phyloP scores from a whole-genome alignment of 2,888 invertebrate genomes.

The Ophion obscuratus region DNA sequence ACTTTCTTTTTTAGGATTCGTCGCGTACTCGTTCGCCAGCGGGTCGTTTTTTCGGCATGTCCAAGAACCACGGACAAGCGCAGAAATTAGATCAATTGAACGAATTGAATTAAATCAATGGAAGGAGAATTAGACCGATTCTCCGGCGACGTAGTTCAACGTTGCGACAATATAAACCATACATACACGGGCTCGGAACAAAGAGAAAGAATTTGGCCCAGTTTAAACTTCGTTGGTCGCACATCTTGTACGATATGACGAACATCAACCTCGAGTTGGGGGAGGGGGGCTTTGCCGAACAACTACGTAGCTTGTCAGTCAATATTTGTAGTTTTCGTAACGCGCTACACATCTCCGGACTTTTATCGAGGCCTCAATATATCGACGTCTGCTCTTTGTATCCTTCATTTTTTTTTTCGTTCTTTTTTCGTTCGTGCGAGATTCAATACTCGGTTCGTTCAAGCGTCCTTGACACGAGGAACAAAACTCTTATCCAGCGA shows the following conservation, averaged over 20 bases:
- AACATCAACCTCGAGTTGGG: too few species aligned
- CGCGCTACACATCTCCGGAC: neutral
- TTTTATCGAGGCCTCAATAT: neutral
- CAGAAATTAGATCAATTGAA: constrained; percentile 55
- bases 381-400: too few species aligned
- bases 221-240: too few species aligned
- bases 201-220: too few species aligned
- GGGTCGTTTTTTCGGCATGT: neutral
- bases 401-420: neutral
- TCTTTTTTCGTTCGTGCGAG: neutral
- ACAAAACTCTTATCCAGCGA: neutral
- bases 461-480: neutral
- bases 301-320: neutral
- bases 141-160: neutral
- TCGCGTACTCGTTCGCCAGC: neutral
- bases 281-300: too few species aligned
- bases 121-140: neutral
- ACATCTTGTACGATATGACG: too few species aligned
- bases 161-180: neutral
- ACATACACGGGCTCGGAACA: neutral
- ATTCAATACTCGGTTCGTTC: neutral
- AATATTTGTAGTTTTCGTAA: constrained; percentile 5
- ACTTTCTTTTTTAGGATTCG: neutral
- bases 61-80: neutral
- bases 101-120: constrained; percentile 29